These are phyloP conservation scores for Palythoa grandis DNA, from an alignment of 92 coral and sea anemone genomes.

Conservation along the genomic window DNA sequence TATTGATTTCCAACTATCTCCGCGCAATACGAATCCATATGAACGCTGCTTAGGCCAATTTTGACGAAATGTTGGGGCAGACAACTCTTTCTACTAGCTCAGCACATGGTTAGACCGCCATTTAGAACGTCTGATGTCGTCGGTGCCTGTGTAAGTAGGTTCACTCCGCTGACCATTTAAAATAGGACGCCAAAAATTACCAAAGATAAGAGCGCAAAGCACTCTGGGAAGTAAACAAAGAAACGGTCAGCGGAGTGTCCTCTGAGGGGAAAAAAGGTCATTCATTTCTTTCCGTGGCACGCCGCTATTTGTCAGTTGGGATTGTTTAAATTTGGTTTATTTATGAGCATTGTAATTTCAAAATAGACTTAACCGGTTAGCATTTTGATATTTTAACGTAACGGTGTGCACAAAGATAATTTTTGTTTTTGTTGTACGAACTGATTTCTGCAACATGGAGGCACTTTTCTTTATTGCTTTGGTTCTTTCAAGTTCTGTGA, in stretches of 20 bases:
- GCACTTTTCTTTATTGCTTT: slow-evolving; percentile 20
- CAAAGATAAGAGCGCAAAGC: neutral
- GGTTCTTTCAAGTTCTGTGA: slow-evolving; percentile 13
- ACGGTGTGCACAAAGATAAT: neutral
- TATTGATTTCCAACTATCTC: neutral
- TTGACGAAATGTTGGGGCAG: neutral
- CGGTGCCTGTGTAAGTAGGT: slow-evolving; percentile 15
- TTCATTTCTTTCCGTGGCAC: slow-evolving; percentile 36
- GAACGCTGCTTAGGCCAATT: neutral
- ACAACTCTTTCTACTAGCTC: neutral
- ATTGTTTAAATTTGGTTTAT: slow-evolving; percentile 21
- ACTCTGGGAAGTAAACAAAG: slow-evolving; percentile 28
- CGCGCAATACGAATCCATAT: neutral
- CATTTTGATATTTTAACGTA: neutral
- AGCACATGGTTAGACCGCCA: slow-evolving; percentile 35
- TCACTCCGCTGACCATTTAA: slow-evolving; percentile 8
- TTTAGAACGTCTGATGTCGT: slow-evolving; percentile 38
- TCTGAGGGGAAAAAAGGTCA: neutral
- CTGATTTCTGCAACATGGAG: slow-evolving; percentile 22
- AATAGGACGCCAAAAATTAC: no score
- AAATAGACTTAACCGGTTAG: neutral
- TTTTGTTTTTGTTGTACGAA: no score
- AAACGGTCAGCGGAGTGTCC: slow-evolving; percentile 36
- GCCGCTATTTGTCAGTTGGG: slow-evolving; percentile 19
- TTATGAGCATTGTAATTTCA: slow-evolving; percentile 20